Conservation (phyloP, 2,888 invertebrate genomes). For the Stenoptilia bipunctidactyla region DNA sequence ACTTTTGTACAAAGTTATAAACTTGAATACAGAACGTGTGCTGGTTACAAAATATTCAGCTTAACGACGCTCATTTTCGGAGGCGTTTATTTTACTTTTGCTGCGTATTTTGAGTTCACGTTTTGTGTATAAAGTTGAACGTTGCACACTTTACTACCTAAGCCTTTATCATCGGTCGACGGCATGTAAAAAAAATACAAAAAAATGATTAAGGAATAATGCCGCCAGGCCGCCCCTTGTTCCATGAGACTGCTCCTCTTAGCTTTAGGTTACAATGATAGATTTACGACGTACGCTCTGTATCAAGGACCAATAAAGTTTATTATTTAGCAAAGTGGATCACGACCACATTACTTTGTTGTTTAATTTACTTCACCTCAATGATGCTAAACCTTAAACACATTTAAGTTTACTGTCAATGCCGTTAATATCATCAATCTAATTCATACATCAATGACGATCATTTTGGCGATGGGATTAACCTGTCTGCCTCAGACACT, state of each 20-base stretch:
- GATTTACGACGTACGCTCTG: slow-evolving; percentile 47
- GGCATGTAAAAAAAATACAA: slow-evolving; percentile 47
- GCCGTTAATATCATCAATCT: no score
- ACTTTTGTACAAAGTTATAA: slow-evolving; percentile 59
- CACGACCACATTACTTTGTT: slow-evolving; percentile 31
- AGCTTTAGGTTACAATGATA: slow-evolving; percentile 38
- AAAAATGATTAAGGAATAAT: slow-evolving; percentile 31
- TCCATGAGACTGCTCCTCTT: slow-evolving; percentile 60
- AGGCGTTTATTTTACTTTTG: slow-evolving; percentile 17
- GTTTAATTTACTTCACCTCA: slow-evolving; percentile 25
- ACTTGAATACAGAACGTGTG: slow-evolving; percentile 55
- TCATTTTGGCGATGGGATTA: no score
- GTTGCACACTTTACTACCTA: slow-evolving; percentile 61
- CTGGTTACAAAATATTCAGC: slow-evolving; percentile 52
- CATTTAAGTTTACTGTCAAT: no score
- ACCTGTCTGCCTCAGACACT: no score
- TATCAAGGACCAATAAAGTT: slow-evolving; percentile 52
- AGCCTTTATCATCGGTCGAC: slow-evolving; percentile 41
- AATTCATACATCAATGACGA: no score
- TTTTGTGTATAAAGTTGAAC: slow-evolving; percentile 56
- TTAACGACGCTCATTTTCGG: slow-evolving; percentile 16
- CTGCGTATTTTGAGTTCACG: slow-evolving; percentile 63
- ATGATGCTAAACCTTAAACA: no score
- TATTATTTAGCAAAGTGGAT: slow-evolving; percentile 51
- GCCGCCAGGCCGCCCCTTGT: slow-evolving; percentile 44